Base-by-base conservation (phyloP, 2,797 vertebrate genomes). In the Acrocephalus scirpaceus region DNA sequence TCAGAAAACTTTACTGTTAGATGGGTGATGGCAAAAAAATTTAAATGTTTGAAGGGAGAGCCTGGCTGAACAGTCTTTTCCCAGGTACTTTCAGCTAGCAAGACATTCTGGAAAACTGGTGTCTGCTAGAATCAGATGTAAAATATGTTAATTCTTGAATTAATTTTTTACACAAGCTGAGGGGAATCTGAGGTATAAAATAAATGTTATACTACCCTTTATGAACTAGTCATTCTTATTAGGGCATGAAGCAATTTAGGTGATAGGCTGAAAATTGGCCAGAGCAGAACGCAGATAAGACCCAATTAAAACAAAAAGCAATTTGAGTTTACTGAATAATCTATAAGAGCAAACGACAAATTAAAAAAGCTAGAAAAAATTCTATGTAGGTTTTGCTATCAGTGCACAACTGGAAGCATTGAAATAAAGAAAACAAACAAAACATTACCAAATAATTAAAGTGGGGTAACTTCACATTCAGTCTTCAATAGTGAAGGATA, bases 261-360 rank as follows among this genome's bases (percentile, higher is more conserved):
- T 45, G 85, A 38, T 80, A 89, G 75, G 62, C 38, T 90, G 86
- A 94, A 91, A 94, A 93, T 66, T 88, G 47, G 47, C 58, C 44
- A 45, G 61, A 71, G 54, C 42, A 90, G 75, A 71, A 83, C 29
- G n/a, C 15, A 97, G 75, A 65, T 80, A 89, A 94, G 74, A 90
- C 42, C n/a, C 13, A 93, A 86, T 90, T 75, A 86, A 91, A 88
- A 81, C 38, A 91, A 72, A 95, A 96, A 88, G 34, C 65, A 94
- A 83, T 75, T 64, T 91, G 25, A 90, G 27, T 90, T 93, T 83
- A 79, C 70, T 53, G 76, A 53, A 80, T 80, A 93, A 91, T 88
- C 92, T 86, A 7, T 75, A 90, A 40, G 7, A 93, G 54, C 32
- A 80, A 90, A 88, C 40, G 83, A 79, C 38, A 80, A 92, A 92